A percentile compares a stretch with the other conserved stretches of the same genome.
phyloP scores from a whole-genome alignment of 2,888 invertebrate species.

The Melinopterus prodromus region DNA sequence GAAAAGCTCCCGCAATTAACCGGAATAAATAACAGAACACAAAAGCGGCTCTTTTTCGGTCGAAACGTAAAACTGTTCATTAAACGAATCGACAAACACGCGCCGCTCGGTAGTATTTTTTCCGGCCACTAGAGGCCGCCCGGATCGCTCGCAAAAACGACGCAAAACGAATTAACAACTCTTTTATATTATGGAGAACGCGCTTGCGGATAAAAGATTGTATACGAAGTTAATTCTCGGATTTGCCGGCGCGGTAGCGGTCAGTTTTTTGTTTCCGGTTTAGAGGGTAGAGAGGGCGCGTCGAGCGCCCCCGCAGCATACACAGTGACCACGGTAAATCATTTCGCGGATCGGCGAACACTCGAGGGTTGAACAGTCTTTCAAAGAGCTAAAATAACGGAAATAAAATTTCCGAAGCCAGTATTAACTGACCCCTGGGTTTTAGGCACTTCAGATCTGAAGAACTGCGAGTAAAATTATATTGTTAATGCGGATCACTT shows the following conservation, averaged over 20 bases:
- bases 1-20: slow-evolving; percentile 37
- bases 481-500: background rate
- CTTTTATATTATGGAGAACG: slow-evolving; percentile 32
- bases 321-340: slow-evolving; percentile 6
- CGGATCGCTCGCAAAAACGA: slow-evolving; percentile 16
- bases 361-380: background rate
- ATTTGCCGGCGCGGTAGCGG: slow-evolving; percentile 23
- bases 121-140: slow-evolving; percentile 21
- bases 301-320: slow-evolving; percentile 16
- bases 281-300: slow-evolving; percentile 23
- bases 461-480: background rate
- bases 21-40: slow-evolving; percentile 34
- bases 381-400: background rate
- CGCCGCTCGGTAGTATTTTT: background rate
- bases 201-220: slow-evolving; percentile 43
- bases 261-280: slow-evolving; percentile 46
- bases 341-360: background rate
- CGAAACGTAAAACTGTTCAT: slow-evolving; percentile 35
- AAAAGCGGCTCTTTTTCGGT: slow-evolving; percentile 30
- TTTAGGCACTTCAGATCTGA: background rate
- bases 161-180: slow-evolving; percentile 37
- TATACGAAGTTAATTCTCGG: slow-evolving; percentile 45
- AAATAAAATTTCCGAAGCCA: background rate
- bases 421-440: background rate
- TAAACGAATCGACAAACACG: slow-evolving; percentile 28